Evolutionary conservation across 2,113 vertebrate genomes (phyloP).

Genomic region (Gobius niger): DNA sequence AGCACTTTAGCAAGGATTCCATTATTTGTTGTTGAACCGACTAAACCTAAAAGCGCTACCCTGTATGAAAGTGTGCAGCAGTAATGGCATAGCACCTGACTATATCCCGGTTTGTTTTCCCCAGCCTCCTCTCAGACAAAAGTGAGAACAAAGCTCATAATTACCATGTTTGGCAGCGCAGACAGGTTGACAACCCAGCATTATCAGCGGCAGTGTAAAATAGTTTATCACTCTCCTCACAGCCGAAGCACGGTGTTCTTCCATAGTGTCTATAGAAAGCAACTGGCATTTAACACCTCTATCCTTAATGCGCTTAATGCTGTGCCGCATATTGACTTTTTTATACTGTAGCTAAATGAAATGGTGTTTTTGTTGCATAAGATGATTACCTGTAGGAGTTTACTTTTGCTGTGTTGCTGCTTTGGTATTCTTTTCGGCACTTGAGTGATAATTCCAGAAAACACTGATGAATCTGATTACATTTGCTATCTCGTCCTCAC

Average conservation of each 20-base stretch:
- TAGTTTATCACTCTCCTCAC: conserved; percentile 61
- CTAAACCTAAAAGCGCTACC: conserved; percentile 9
- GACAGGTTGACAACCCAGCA: conserved; percentile 59
- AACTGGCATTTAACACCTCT: conserved; percentile 36
- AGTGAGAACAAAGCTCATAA: conserved; percentile 48
- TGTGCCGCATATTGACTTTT: not conserved
- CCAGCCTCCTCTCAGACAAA: conserved; percentile 47
- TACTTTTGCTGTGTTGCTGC: too few relatives aligned
- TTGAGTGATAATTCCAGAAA: too few relatives aligned
- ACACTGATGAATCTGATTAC: too few relatives aligned
- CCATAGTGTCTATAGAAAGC: not conserved
- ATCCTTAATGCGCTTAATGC: not conserved
- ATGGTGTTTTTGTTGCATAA: not conserved
- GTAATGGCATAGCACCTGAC: conserved; percentile 42
- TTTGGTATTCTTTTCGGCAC: too few relatives aligned
- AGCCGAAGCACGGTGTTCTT: not conserved
- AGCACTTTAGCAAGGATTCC: too few relatives aligned
- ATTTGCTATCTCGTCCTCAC: too few relatives aligned
- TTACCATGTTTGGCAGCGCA: conserved; percentile 54
- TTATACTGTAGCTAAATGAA: not conserved
- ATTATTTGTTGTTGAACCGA: not conserved
- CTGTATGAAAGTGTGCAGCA: conserved; percentile 24
- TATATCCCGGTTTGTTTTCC: conserved; percentile 41
- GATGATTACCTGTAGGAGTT: too few relatives aligned
- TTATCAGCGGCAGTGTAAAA: conserved; percentile 66